These are phyloP conservation scores for Strix uralensis DNA, from an alignment of 2,113 vertebrate species.

Conservation along the genomic window DNA sequence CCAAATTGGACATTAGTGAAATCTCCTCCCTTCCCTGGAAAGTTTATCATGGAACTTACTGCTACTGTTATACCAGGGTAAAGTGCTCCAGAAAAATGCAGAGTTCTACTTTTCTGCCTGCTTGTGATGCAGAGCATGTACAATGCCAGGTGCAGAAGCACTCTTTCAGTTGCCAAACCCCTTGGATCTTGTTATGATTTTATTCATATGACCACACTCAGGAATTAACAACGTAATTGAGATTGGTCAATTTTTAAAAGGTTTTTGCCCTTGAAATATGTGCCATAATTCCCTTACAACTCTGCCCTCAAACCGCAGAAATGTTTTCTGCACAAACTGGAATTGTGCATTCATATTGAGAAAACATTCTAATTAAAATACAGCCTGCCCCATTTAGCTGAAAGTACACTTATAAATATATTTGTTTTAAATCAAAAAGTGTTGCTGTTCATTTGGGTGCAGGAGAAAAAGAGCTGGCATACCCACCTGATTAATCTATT, in stretches of 20 bases:
- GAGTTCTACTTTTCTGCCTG: neutral
- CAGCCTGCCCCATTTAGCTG: neutral
- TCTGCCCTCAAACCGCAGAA: neutral
- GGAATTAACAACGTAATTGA: slow-evolving; percentile 42
- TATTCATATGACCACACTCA: slow-evolving; percentile 12
- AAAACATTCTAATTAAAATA: neutral
- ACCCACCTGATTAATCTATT: neutral
- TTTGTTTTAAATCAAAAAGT: neutral
- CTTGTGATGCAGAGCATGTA: slow-evolving; percentile 26
- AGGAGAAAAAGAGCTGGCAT: neutral
- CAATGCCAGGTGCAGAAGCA: slow-evolving; percentile 26
- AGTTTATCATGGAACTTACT: neutral
- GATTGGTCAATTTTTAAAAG: slow-evolving; percentile 1
- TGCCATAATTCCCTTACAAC: neutral
- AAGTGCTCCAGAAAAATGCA: neutral
- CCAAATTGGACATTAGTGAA: neutral
- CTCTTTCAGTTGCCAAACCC: neutral
- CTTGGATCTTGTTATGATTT: slow-evolving; percentile 11
- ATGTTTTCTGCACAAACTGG: neutral
- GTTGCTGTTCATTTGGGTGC: neutral
- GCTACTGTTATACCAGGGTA: neutral
- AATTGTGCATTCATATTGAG: neutral
- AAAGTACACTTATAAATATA: neutral
- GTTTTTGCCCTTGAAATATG: slow-evolving; percentile 22
- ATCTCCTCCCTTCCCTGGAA: neutral